Percentiles rank a stretch among this genome's conserved stretches.
These are phyloP conservation scores for Labroides dimidiatus DNA, from an alignment of 2,797 vertebrate genomes.

Conservation along the genomic window DNA sequence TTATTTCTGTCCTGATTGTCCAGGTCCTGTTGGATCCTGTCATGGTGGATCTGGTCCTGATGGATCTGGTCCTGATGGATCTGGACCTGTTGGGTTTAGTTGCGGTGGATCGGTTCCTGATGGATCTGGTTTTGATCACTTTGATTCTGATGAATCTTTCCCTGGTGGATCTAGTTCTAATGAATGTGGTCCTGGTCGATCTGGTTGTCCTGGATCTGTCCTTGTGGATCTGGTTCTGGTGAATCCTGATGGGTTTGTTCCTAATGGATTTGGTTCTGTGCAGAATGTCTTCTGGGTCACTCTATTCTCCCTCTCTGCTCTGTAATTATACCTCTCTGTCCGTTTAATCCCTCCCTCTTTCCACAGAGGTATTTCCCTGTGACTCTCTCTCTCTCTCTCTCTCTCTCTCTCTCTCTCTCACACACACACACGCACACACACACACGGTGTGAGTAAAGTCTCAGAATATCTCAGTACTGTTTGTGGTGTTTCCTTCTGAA, in stretches of 20 bases:
- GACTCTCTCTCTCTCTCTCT: slow-evolving; percentile 29
- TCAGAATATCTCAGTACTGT: slow-evolving; percentile 68
- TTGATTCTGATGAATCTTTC: too few species aligned
- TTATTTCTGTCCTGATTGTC: too few species aligned
- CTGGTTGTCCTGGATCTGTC: not conserved
- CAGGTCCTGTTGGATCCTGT: too few species aligned
- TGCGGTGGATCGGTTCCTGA: too few species aligned
- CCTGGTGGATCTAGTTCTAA: too few species aligned
- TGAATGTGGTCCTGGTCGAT: not conserved
- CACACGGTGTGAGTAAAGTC: slow-evolving; percentile 41
- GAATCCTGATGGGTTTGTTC: slow-evolving; percentile 2
- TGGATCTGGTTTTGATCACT: too few species aligned
- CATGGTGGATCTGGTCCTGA: too few species aligned
- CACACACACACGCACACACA: slow-evolving; percentile 17
- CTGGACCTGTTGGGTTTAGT: too few species aligned
- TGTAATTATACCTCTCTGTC: slow-evolving; percentile 84
- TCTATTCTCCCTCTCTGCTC: slow-evolving; percentile 60
- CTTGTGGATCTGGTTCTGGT: not conserved
- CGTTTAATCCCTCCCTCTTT: slow-evolving; percentile 76
- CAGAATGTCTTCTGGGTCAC: slow-evolving; percentile 82
- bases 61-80: too few species aligned
- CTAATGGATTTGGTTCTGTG: slow-evolving; percentile 49
- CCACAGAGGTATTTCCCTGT: slow-evolving; percentile 82
- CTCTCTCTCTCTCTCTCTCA: slow-evolving; percentile 7
- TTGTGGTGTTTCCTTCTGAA: slow-evolving; percentile 72